Percentiles rank a stretch among this genome's conserved stretches.
phyloP scores from a whole-genome alignment of 2,797 vertebrate genomes.

The Esox masquinongy region DNA sequence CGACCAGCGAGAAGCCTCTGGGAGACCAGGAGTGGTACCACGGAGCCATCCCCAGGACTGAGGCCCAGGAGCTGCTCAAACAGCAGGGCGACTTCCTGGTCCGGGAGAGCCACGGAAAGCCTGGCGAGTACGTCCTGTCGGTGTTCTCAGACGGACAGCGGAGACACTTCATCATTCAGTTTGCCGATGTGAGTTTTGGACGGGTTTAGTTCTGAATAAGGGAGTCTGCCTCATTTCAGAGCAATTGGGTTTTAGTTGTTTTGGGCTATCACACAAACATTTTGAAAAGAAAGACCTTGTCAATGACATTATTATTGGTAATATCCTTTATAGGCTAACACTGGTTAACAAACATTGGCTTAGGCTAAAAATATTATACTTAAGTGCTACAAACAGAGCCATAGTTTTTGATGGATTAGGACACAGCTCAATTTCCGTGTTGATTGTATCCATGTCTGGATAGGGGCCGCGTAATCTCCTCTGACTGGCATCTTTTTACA shows the following conservation, averaged over 20 bases:
- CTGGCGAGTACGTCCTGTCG: constrained; percentile 97
- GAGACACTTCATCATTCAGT: constrained; percentile 98
- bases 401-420: no score
- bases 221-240: neutral
- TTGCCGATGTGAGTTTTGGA: constrained; percentile 84
- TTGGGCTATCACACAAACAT: neutral
- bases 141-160: constrained; percentile 93
- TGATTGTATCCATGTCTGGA: no score
- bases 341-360: no score
- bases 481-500: no score
- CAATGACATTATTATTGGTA: no score
- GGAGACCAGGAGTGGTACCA: constrained; percentile 97
- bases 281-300: no score
- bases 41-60: constrained; percentile 92
- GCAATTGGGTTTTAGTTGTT: neutral
- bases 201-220: neutral
- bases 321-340: no score
- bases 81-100: constrained; percentile 97
- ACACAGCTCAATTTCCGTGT: no score
- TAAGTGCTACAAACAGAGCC: no score
- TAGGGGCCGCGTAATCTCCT: no score
- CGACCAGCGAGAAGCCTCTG: constrained; percentile 86
- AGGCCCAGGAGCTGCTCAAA: constrained; percentile 92
- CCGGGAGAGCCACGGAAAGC: constrained; percentile 95
- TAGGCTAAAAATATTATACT: no score